Evolutionary conservation across 2,797 vertebrate species (phyloP), one percentile per base, ranked within the genome.

Genomic region (Serranus cabrilla): DNA sequence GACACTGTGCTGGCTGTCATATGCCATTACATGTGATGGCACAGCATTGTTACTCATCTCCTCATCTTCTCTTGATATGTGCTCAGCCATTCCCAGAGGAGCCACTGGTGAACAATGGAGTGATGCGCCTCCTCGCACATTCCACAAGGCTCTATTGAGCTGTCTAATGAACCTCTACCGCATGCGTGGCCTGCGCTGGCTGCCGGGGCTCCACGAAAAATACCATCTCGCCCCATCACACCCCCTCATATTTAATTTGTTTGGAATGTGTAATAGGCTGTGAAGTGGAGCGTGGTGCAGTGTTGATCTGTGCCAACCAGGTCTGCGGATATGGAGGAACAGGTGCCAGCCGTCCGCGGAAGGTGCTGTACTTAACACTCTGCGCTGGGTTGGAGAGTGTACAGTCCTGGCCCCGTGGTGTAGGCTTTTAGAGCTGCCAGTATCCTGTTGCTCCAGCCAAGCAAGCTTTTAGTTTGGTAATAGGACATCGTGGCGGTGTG

Each of bases 81-180:
- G 47, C 87, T 74, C 34, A 55, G 71, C 81, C 8, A 18, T 88
- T 92, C 91, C 88, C 92, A 87, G 80, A 83, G 64, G 85, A 91
- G 78, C 84, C 31, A 9, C 76, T 23, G 65, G 60, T 45, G 78
- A 93, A 95, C 92, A 95, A 94, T 92, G 76, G 77, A 78, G 78
- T 51, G 88, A 85, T 77, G 84, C 58, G 71, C 78, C 87, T 89
- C 78, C 80, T 85, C 58, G 31, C 88, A 84, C 87, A 91, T 93
- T 93, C 91, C 91, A 89, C 86, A 31, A 42, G 87, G 76, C 86
- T 88, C 80, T 67, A 78, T 91, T 87, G 89, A 90, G 90, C 86
- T 83, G 84, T 92, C 83, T 93, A 93, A 93, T 91, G 91, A 93
- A 93, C 81, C 91, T 91, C 69, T 73, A 50, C 85, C 13, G 74